These are phyloP conservation scores for Prunella fulvescens DNA, from an alignment of 2,113 vertebrate species.

Conservation along the genomic window DNA sequence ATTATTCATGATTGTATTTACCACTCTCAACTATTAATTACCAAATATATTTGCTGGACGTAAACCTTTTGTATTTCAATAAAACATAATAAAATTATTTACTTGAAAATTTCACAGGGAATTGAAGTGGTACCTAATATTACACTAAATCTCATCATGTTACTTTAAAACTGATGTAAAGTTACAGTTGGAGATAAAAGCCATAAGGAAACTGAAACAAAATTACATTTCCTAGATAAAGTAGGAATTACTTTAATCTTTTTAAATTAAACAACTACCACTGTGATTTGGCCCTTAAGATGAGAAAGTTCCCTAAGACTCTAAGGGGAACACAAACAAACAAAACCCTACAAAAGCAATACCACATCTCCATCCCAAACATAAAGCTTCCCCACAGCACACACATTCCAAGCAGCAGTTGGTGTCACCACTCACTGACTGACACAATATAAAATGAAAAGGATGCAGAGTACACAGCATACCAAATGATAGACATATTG, in stretches of 20 bases:
- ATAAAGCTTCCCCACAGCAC: not conserved
- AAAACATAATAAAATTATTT: conserved; percentile 60
- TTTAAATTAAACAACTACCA: not conserved
- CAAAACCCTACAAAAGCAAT: not conserved
- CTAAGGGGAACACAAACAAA: not conserved
- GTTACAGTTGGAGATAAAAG: not conserved
- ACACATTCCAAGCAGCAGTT: not conserved
- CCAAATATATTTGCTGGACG: conserved; percentile 55
- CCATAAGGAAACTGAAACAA: not conserved
- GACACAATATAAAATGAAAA: not conserved
- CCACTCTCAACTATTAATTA: conserved; percentile 38
- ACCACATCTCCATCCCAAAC: not conserved
- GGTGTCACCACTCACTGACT: not conserved
- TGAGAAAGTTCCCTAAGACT: not conserved
- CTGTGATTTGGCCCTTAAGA: not conserved
- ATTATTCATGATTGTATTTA: conserved; percentile 41
- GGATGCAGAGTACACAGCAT: not conserved
- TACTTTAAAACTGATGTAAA: not conserved
- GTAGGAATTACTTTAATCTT: not conserved
- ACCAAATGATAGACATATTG: fast-evolving
- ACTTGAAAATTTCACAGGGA: not conserved
- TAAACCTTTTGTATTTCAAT: conserved; percentile 69
- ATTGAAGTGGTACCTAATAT: not conserved
- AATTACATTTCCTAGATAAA: not conserved
- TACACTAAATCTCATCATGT: not conserved